Conservation (phyloP, 2,888 invertebrate species). For the Thereva nobilitata region DNA sequence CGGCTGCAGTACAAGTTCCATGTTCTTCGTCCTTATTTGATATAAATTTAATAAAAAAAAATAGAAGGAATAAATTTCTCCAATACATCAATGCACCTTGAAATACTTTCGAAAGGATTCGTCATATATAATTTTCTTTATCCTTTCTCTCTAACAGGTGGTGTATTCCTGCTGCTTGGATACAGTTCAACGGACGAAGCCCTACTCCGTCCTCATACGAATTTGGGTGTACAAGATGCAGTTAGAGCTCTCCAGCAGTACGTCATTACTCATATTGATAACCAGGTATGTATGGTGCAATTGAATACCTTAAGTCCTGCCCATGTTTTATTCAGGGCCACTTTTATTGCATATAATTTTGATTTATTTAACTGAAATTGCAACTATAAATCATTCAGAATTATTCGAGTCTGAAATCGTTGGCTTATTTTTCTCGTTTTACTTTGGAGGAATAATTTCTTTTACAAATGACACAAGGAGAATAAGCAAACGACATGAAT, state of each 20-base stretch:
- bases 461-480: too few species aligned
- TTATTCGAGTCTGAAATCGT: too few species aligned
- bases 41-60: too few species aligned
- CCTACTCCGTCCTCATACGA: conserved; percentile 78
- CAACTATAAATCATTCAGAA: conserved; percentile 7
- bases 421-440: too few species aligned
- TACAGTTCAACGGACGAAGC: conserved; percentile 89
- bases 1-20: too few species aligned
- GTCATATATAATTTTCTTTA: background rate
- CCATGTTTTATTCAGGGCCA: background rate
- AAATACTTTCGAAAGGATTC: background rate
- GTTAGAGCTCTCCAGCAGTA: conserved; percentile 81
- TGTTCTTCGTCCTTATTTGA: too few species aligned
- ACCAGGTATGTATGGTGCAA: conserved; percentile 62
- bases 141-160: conserved; percentile 66
- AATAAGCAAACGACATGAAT: too few species aligned
- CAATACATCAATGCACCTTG: conserved; percentile 13
- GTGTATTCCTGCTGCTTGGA: conserved; percentile 85
- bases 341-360: conserved; percentile 21
- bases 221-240: conserved; percentile 82
- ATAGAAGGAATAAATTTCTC: conserved; percentile 7
- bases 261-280: conserved; percentile 71
- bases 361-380: conserved; percentile 20
- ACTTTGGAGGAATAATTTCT: too few species aligned
- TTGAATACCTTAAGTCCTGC: background rate